Base-by-base conservation (phyloP, 2,113 vertebrate species). In the Melanocharis versteri region DNA sequence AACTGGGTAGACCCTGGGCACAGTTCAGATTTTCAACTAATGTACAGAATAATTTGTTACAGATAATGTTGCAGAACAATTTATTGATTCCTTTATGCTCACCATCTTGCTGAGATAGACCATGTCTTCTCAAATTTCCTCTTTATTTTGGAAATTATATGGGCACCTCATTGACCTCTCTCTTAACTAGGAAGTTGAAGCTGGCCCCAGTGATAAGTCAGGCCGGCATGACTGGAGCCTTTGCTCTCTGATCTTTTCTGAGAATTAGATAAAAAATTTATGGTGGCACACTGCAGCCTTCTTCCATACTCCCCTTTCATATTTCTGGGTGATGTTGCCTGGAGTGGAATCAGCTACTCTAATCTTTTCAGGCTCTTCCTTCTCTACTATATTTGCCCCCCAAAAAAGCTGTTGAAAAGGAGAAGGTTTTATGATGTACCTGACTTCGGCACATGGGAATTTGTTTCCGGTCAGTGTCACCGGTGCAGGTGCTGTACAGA, bases 401-500 rank as follows among this genome's bases (percentile, higher is more conserved):
- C 31, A 1, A 35, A 61, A 56, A 58, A 73, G 13, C 51, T 75
- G 35, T 47, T 64, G 56, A 82, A 51, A 8, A 35, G 47, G 26
- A 65, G 37, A 65, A 31, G 65, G 8, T 51, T 47, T 83, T 77
- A 35, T 37, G 60, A 54, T 19, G 23, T 69, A 19, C 13, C 58
- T 70, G 42, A 35, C 15, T 24, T 33, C 26, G 31, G 33, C 17
- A 8, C 11, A 72, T 44, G 22, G 26, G 45, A 62, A 65, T 79
- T 80, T 85, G 35, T 23, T 90, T 83, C 30, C 69, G 28, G 6
- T 44, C 42, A 30, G 7, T 19, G 42, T 83, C 22, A 72, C 15
- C 0, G 0, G 7, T 28, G 17, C 56, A 22, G 44, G 19, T 0
- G 0, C 11, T 58, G 50, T 35, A 68, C 11, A 30, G 30, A 47